A percentile compares a stretch with the other conserved stretches of the same genome.
Evolutionary conservation across 2,113 vertebrate genomes (phyloP).

Genomic region (Arizona elegans): DNA sequence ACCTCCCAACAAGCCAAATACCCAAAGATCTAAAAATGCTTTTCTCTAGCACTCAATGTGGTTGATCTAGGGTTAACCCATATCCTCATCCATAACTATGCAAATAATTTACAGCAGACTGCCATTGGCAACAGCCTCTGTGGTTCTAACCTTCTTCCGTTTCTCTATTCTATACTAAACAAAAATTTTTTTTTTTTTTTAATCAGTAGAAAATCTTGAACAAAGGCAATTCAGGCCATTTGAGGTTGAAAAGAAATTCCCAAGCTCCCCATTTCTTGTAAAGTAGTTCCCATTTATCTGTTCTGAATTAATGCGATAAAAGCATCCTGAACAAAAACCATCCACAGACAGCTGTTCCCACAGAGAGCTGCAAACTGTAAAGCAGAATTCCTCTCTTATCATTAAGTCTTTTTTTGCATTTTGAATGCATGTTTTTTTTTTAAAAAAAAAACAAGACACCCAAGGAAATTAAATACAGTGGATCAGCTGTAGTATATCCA

Average conservation of each 20-base stretch:
- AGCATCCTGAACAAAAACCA: conserved; percentile 13
- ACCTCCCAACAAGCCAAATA: background rate
- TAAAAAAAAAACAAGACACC: background rate
- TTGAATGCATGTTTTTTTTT: background rate
- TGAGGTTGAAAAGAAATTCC: conserved; percentile 15
- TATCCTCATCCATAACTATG: conserved; percentile 7
- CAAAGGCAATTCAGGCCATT: background rate
- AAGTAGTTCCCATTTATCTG: conserved; percentile 23
- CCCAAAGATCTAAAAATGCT: background rate
- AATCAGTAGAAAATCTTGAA: background rate
- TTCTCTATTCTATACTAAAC: background rate
- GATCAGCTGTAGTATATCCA: background rate
- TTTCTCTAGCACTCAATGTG: background rate
- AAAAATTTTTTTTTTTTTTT: background rate
- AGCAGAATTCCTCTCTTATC: background rate
- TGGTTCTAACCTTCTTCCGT: background rate
- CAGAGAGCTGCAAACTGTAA: conserved; percentile 1
- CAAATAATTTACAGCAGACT: conserved; percentile 19
- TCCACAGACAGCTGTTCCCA: background rate
- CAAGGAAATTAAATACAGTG: background rate
- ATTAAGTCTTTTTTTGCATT: background rate
- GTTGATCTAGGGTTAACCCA: background rate
- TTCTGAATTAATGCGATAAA: conserved; percentile 31
- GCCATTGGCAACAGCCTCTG: background rate
- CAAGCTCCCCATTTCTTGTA: background rate